Base-by-base conservation (phyloP, 2,888 invertebrate species). In the Ormyrus rosae region DNA sequence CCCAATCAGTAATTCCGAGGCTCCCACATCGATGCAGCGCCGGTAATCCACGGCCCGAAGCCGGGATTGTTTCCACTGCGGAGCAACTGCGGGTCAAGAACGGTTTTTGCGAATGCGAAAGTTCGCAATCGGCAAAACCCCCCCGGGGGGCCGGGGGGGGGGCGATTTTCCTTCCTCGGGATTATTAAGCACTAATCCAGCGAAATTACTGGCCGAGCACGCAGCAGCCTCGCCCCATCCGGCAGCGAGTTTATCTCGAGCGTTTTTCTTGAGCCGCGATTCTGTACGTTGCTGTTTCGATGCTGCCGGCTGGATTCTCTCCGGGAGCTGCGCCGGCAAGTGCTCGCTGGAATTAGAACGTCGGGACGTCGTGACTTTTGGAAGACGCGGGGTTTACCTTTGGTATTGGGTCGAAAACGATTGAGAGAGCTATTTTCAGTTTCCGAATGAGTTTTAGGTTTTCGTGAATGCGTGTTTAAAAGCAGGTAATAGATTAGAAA, bases 141-240 rank as follows among this genome's bases (percentile, higher is more conserved):
- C 55, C 81, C 34, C 0, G 34, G 34, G 2, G 34, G 34, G 13
- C 19, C 19, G 4, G 34, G 34, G 34, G 34, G 34, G 34, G 34
- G 79, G 81, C 83, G 82, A 78, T 85, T 85, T 85, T 85, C 86
- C 85, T 82, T 13, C 50, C 50, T 55, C 45, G 53, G 86, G 88
- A 89, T 78, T 89, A 90, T 90, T 90, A 89, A 89, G 89, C 89
- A 89, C 89, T 90, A 90, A 90, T 90, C 89, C 89, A 84, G 86
- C 88, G 87, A 89, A 89, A 90, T 90, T 89, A 89, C 89, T 86
- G 85, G 86, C 34, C 85, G 84, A 34, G 34, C 34, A 34, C 86
- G 85, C 81, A 34, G 34, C 34, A 34, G 34, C 34, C 34, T 34
- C 34, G 34, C 34, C 34, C 34, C 34, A 34, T 34, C 34, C 34